Conservation (phyloP, 2,888 invertebrate genomes). For the Theretra japonica region DNA sequence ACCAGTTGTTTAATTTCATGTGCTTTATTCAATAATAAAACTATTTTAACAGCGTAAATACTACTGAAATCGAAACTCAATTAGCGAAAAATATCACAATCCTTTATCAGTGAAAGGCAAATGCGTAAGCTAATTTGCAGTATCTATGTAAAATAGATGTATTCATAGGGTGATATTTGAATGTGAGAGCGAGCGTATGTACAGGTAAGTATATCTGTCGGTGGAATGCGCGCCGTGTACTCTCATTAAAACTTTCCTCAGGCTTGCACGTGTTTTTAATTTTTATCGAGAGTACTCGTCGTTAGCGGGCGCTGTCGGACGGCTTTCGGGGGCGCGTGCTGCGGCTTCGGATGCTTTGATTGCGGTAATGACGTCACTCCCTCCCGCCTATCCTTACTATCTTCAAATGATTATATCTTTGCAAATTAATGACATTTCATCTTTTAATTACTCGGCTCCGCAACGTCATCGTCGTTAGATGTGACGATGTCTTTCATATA, state of each 20-base stretch:
- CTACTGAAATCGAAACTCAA: too few species aligned
- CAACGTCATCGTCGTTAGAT: conserved; percentile 13
- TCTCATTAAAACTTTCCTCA: conserved; percentile 85
- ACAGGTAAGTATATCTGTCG: conserved; percentile 50
- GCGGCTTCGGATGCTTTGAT: conserved; percentile 79
- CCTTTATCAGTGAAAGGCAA: too few species aligned
- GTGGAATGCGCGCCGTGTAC: conserved; percentile 70
- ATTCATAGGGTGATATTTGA: background rate
- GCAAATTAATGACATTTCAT: conserved; percentile 69
- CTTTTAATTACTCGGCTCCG: conserved; percentile 51
- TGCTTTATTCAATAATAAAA: too few species aligned
- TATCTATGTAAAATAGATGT: background rate
- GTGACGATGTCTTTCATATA: conserved; percentile 8
- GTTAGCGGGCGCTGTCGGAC: conserved; percentile 63
- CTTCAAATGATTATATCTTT: conserved; percentile 76
- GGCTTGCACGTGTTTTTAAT: conserved; percentile 85
- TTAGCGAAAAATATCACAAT: too few species aligned
- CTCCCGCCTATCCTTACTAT: conserved; percentile 72
- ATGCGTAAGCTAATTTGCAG: background rate
- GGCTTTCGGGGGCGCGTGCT: conserved; percentile 54
- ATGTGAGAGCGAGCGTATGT: conserved; percentile 33
- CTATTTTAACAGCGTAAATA: too few species aligned
- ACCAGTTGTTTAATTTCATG: too few species aligned
- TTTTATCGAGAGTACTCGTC: conserved; percentile 84
- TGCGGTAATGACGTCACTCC: conserved; percentile 83